These are phyloP conservation scores for Acrobasis suavella DNA, from an alignment of 2,888 invertebrate genomes.

Conservation along the genomic window DNA sequence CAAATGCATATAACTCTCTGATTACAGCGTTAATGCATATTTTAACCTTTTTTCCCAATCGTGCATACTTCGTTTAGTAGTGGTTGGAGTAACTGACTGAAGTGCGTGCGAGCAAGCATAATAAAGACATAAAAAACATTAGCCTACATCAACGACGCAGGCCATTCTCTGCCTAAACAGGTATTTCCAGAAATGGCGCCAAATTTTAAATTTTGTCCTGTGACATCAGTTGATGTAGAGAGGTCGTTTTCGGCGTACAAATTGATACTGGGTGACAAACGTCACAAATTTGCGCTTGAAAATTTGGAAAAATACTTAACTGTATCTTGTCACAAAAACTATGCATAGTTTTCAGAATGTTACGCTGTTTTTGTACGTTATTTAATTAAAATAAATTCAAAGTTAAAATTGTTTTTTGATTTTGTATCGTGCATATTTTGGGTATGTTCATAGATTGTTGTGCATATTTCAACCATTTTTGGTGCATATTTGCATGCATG, in stretches of 20 bases:
- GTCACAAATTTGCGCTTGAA: neutral
- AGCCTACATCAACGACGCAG: no score
- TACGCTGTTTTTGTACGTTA: neutral
- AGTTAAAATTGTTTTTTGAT: constrained; percentile 17
- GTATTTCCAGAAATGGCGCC: no score
- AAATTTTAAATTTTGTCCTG: no score
- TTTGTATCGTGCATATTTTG: constrained; percentile 21
- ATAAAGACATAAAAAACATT: neutral
- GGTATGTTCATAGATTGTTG: constrained; percentile 15
- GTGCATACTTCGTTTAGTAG: no score
- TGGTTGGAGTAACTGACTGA: no score
- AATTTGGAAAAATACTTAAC: neutral
- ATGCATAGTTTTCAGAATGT: constrained; percentile 4
- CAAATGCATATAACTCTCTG: no score
- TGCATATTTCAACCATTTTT: constrained; percentile 18
- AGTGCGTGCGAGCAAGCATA: no score
- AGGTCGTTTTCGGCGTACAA: constrained; percentile 22
- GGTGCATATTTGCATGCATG: constrained; percentile 2
- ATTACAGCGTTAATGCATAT: no score
- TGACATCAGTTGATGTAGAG: constrained; percentile 16
- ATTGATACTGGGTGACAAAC: constrained; percentile 19
- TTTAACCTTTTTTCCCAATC: no score
- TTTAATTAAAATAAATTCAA: constrained; percentile 19
- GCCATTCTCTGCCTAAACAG: no score
- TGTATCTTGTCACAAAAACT: constrained; percentile 7